Base-by-base conservation (phyloP, 2,113 vertebrate genomes). In the Myiagra hebetior region DNA sequence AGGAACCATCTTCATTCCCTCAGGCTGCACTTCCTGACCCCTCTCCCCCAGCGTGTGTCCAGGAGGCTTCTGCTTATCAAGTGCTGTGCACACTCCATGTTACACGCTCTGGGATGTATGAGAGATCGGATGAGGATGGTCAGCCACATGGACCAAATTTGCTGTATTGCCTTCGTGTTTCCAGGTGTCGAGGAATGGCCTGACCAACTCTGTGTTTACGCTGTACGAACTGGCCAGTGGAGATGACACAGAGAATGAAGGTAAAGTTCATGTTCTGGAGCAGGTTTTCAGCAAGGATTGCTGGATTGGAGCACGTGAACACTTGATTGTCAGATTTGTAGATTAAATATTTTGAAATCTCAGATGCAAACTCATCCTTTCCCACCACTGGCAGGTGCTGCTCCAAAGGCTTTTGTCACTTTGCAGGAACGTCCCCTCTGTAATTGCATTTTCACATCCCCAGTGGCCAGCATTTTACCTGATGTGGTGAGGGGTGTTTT, bases 121-220 rank as follows among this genome's bases (percentile, higher is more conserved):
- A 37, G 70, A 11, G 78, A 3, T 24, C 0, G 0, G 46, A 42
- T 0, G 0, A 42, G 79, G 24, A 3, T 6, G 44, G 69, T 52
- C 13, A 47, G 23, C 27, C 46, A 6, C 10, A 1, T 0, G 0
- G 28, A 7, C 0, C 0, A n/a, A 30, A 15, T 39, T 64, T 86
- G 26, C 49, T 65, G 0, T 18, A 0, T 35, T 42, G 44, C 28
- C 69, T 87, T 85, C 9, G 1, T 83, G 13, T 88, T 91, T 90
- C 44, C 79, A 99, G 99, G 98, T 99, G 91, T 99, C 98, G 11
- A 99, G 93, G 98, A 99, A 98, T 6, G 99, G 99, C 52, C 98
- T 99, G 98, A 98, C 98, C 94, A 99, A 99, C 97, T 98, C 99
- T 1, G 99, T 99, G 47, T 99, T 99, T 95, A 99, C 99, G 0